Percentiles rank a stretch among this genome's conserved stretches.
Conservation (phyloP, 2,888 invertebrate genomes). For the Hedya salicella region DNA sequence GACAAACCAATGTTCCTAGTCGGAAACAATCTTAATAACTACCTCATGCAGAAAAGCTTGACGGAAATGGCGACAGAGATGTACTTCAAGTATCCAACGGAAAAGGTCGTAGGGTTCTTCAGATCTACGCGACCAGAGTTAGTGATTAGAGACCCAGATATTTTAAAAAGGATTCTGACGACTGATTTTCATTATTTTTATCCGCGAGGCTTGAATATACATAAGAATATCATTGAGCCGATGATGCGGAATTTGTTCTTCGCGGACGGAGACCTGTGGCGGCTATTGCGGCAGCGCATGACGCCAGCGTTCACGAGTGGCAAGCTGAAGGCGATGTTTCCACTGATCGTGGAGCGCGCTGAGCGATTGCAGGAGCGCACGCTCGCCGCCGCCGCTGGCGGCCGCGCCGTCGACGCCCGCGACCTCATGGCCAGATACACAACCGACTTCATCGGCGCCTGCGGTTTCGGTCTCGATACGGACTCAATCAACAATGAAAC, state of each 20-base stretch:
- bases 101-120: conserved; percentile 63
- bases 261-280: conserved; percentile 70
- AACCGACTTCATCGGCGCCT: conserved; percentile 69
- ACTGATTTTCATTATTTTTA: conserved; percentile 62
- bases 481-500: conserved; percentile 64
- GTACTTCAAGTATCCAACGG: conserved; percentile 64
- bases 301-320: conserved; percentile 70
- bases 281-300: conserved; percentile 66
- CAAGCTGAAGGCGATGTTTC: conserved; percentile 71
- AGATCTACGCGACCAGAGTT: conserved; percentile 57
- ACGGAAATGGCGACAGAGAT: conserved; percentile 56
- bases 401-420: conserved; percentile 57
- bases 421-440: conserved; percentile 72
- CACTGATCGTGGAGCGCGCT: conserved; percentile 65
- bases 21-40: conserved; percentile 55
- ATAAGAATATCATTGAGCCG: conserved; percentile 60
- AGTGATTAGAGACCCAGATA: conserved; percentile 62
- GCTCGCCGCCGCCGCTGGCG: conserved; percentile 51
- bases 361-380: conserved; percentile 59
- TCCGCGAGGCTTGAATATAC: conserved; percentile 57
- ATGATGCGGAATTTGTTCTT: conserved; percentile 65
- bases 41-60: conserved; percentile 54
- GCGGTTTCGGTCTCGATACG: conserved; percentile 67
- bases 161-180: conserved; percentile 58
- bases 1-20: conserved; percentile 58